Conservation (phyloP, 2,888 invertebrate species). For the Cylloceria caligata region DNA sequence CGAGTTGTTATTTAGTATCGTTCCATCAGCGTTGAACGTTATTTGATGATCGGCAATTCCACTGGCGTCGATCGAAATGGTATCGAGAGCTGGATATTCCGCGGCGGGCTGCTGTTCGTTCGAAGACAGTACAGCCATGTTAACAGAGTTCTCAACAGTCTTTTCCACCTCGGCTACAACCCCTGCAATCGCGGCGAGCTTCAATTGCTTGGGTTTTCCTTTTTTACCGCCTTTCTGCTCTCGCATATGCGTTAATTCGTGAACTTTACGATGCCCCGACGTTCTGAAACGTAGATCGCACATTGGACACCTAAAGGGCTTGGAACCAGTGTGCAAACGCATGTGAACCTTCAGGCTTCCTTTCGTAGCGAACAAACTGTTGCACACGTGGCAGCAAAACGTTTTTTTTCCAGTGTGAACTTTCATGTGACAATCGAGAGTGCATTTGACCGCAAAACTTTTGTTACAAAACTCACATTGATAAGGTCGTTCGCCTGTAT, state of each 20-base stretch:
- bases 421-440: conserved; percentile 87
- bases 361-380: conserved; percentile 88
- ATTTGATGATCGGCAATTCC: conserved; percentile 77
- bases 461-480: conserved; percentile 86
- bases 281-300: conserved; percentile 89
- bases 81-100: conserved; percentile 71
- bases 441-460: conserved; percentile 89
- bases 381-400: conserved; percentile 88
- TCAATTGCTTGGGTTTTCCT: conserved; percentile 71
- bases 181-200: conserved; percentile 73
- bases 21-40: conserved; percentile 76
- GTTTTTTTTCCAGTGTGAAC: conserved; percentile 87
- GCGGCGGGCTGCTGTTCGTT: conserved; percentile 49
- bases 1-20: conserved; percentile 82
- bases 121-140: conserved; percentile 43
- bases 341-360: conserved; percentile 89
- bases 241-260: conserved; percentile 86
- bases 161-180: conserved; percentile 66
- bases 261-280: conserved; percentile 88
- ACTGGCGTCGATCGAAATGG: conserved; percentile 72
- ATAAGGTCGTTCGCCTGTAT: conserved; percentile 90
- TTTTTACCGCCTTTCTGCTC: conserved; percentile 71
- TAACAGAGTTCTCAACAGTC: conserved; percentile 57
- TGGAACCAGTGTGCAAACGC: conserved; percentile 88
- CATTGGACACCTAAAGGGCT: conserved; percentile 87